Base-by-base conservation (phyloP, 2,113 vertebrate species). In the Oncorhynchus kisutch region DNA sequence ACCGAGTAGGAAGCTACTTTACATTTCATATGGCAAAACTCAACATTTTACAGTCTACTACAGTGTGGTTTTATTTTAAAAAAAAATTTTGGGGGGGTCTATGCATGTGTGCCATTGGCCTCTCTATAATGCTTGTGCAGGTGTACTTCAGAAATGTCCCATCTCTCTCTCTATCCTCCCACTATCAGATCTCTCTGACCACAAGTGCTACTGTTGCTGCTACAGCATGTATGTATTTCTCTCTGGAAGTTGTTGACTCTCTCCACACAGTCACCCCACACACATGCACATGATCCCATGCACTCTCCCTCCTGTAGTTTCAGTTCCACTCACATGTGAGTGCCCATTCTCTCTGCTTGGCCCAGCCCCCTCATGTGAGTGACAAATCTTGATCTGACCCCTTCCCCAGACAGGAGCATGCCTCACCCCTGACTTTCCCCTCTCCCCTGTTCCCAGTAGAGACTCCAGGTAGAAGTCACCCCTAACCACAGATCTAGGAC, bases 181-280 rank as follows among this genome's bases (percentile, higher is more conserved):
- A 45, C 39, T 45, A 45, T 73, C 18, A 11, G 59, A 62, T 8
- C 18, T 62, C 59, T 62, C 59, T 62, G 18, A 62, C n/a, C 9
- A 7, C 27, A 18, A 39, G 49, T 76, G 39, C 25, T 78, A 70
- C 71, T 67, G 59, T 39, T 78, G 75, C 62, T 78, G 51, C 81
- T 80, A 85, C 81, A 82, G 84, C 9, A 45, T 45, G 8, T 83
- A 78, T 4, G 9, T 1, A 18, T n/a, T 5, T 20, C 5, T 83
- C 27, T 84, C 71, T 78, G 78, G 70, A 79, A 27, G n/a, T 24
- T 18, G 70, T 80, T n/a, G 77, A 83, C 82, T 79, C 82, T 75
- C 82, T 79, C 74, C 69, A 69, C 62, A 71, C 75, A 70, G 2
- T 20, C 60, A 77, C 25, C 69, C 29, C 4, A 13, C 14, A 6